Evolutionary conservation across 2,888 invertebrate species (phyloP), one percentile per base, ranked within the genome.

Genomic region (Volucella bombylans): DNA sequence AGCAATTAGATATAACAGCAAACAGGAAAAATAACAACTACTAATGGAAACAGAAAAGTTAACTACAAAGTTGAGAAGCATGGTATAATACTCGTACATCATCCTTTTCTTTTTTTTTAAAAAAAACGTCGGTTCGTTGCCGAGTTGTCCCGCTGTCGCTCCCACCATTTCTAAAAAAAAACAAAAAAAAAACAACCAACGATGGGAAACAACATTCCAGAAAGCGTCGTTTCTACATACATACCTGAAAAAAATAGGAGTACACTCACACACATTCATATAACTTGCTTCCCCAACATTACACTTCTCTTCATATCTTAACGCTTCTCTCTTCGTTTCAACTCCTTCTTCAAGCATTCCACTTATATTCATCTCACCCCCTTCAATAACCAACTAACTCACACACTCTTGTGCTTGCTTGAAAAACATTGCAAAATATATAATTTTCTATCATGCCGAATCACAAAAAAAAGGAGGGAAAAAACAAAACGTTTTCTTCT

Each of bases 131-230:
- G 31, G 31, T 31, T 31, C 31, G 31, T 31, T 31, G 31, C 6
- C 11, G 14, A 52, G 52, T 10, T 6, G n/a, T 49, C 15, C 49
- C 39, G 18, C n/a, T 54, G 18, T 18, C 52, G 14, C 62, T 68
- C 72, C 77, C 77, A 77, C 61, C 71, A 67, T 67, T 52, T 31
- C 15, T 9, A 67, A 61, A 73, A 57, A 55, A 6, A 31, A 31
- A 6, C 4, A 31, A 31, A 31, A 31, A 31, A 31, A 4, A 31
- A 6, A 6, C 31, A 31, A 74, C 14, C 47, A 47, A 23, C 57
- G 49, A 4, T 52, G 50, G 69, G 47, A 78, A 79, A 67, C 74
- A 81, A 45, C 85, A 85, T 85, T 85, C 85, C 85, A 72, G 61
- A 85, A 76, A 85, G 85, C 85, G 85, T 80, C 72, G 57, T 74